Base-by-base conservation (phyloP, 2,797 vertebrate species). In the Carapus acus region DNA sequence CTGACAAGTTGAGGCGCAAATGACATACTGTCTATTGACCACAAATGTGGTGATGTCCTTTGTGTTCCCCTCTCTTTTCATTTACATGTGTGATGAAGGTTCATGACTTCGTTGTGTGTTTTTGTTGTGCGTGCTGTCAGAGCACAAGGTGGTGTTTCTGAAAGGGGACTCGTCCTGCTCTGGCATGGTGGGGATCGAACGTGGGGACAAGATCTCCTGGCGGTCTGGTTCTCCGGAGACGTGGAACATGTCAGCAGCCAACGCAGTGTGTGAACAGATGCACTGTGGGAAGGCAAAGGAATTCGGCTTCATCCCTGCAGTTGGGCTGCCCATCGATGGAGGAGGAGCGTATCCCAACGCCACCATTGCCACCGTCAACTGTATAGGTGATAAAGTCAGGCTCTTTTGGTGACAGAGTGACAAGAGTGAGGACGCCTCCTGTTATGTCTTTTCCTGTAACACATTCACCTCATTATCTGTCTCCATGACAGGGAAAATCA, bases 311-410 rank as follows among this genome's bases (percentile, higher is more conserved):
- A 27, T 27, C 24, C 9, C 9, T 5, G 24, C 5, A 27, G 24
- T n/a, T n/a, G n/a, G n/a, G n/a, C n/a, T n/a, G n/a, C n/a, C n/a
- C n/a, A n/a, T n/a, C n/a, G n/a, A n/a, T n/a, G n/a, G n/a, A n/a
- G n/a, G n/a, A n/a, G n/a, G n/a, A n/a, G n/a, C n/a, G n/a, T n/a
- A n/a, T n/a, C n/a, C 22, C 34, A 36, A 6, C 0, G 1, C 16
- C 0, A 41, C 19, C 1, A 14, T 57, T 4, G 82, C 78, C 0
- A 9, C 1, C 2, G 73, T 85, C n/a, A 34, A 0, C 0, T 85
- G 83, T 62, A 41, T 52, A 78, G 77, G 83, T 85, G 74, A 66
- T 23, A 36, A 36, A 15, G 14, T 36, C 2, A 36, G 34, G 14
- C 4, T 27, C 24, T 27, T 27, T n/a, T n/a, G n/a, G n/a, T n/a